Conservation (phyloP, 2,888 invertebrate genomes). For the Folsomia candida region DNA sequence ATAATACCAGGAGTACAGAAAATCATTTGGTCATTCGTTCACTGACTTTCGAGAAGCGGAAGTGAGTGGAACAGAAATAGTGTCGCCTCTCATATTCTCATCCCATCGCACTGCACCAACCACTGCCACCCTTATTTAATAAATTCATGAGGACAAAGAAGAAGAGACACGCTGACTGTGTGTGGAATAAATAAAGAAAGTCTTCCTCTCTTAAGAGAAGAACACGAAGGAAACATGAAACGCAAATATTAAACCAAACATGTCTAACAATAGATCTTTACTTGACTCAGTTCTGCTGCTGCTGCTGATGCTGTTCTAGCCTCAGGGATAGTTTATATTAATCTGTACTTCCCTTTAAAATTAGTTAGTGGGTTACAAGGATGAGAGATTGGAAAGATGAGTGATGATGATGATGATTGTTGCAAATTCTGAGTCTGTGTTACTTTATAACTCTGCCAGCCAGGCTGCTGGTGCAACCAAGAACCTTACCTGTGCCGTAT, state of each 20-base stretch:
- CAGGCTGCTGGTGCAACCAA: too few relatives aligned
- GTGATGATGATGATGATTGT: constrained; percentile 1
- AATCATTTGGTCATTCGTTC: too few relatives aligned
- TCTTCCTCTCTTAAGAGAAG: not conserved
- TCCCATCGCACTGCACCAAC: not conserved
- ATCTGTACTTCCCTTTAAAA: constrained; percentile 13
- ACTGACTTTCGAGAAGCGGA: not conserved
- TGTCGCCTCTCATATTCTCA: not conserved
- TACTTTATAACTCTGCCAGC: too few relatives aligned
- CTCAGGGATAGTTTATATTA: constrained; percentile 10
- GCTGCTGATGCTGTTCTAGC: not conserved
- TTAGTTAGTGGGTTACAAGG: constrained; percentile 13
- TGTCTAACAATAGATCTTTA: not conserved
- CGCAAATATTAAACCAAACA: not conserved
- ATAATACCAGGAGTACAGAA: too few relatives aligned
- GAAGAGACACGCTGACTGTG: not conserved
- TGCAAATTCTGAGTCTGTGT: not conserved
- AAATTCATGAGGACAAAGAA: not conserved
- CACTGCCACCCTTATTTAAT: not conserved
- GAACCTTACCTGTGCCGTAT: not conserved
- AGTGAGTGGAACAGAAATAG: not conserved
- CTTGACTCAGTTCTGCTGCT: not conserved
- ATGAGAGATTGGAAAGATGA: constrained; percentile 13
- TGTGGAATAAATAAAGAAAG: constrained; percentile 3
- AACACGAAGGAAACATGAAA: not conserved